Evolutionary conservation across 1,140 invertebrate genomes (phyloP).

Genomic region (Chironomus tepperi): DNA sequence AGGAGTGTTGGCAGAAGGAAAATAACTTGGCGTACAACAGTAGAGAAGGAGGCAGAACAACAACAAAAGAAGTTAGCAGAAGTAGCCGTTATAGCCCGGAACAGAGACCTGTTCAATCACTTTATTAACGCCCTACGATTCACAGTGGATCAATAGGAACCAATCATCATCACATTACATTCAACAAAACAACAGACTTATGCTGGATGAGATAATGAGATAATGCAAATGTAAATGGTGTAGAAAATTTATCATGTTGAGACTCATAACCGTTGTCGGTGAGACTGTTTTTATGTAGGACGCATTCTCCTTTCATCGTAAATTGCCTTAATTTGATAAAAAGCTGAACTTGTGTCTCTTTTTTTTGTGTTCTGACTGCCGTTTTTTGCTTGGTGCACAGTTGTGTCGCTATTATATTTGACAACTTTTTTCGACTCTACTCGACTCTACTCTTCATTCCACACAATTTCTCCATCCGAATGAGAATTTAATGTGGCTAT

Average conservation of each 20-base stretch:
- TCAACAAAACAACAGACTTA: too few relatives aligned
- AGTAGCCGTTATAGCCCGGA: too few relatives aligned
- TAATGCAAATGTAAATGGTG: neutral
- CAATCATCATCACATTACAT: too few relatives aligned
- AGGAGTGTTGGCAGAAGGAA: too few relatives aligned
- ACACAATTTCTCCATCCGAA: neutral
- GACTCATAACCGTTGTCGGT: neutral
- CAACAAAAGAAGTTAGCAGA: too few relatives aligned
- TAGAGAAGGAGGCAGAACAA: too few relatives aligned
- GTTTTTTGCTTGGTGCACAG: neutral
- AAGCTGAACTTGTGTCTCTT: neutral
- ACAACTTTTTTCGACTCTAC: neutral
- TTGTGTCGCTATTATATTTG: conserved; percentile 13
- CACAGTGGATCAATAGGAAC: too few relatives aligned
- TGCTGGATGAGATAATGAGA: neutral
- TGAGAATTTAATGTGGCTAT: neutral
- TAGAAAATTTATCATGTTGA: neutral
- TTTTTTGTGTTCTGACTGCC: too few relatives aligned
- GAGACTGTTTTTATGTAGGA: neutral
- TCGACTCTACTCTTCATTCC: neutral
- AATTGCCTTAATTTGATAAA: conserved; percentile 10
- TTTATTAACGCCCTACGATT: too few relatives aligned
- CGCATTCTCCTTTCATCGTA: neutral
- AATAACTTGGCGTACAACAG: too few relatives aligned
- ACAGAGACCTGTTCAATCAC: too few relatives aligned